Evolutionary conservation across 2,797 vertebrate genomes (phyloP).

Genomic region (Holocentrus rufus): DNA sequence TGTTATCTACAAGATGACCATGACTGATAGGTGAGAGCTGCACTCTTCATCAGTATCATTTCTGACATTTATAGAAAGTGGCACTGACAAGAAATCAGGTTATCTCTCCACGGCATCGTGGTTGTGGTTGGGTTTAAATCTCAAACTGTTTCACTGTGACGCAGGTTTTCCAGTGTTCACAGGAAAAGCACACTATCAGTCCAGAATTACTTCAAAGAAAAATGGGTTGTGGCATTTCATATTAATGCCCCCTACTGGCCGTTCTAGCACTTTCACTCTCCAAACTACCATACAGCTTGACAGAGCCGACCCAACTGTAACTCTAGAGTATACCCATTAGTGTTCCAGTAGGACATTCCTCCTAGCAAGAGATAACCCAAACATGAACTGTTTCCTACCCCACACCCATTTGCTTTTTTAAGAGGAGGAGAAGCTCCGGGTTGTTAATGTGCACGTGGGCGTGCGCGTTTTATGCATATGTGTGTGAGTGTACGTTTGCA

Average conservation of each 20-base stretch:
- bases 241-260: neutral
- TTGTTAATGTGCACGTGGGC: neutral
- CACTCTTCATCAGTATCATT: neutral
- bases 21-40: slow-evolving; percentile 95
- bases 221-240: neutral
- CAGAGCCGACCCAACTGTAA: no score
- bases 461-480: neutral
- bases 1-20: slow-evolving; percentile 98
- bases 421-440: neutral
- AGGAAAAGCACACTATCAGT: neutral
- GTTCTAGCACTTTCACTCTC: neutral
- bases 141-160: neutral
- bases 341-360: neutral
- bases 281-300: no score
- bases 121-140: neutral
- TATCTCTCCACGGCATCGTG: no score
- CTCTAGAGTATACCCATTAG: neutral
- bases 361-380: neutral
- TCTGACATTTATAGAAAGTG: neutral
- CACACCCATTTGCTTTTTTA: slow-evolving; percentile 9
- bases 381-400: neutral
- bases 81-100: neutral
- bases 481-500: neutral
- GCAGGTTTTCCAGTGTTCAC: neutral
- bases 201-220: neutral